A percentile compares a stretch with the other conserved stretches of the same genome.
Evolutionary conservation across 2,797 vertebrate species (phyloP).

Genomic region (Aulostomus chinensis): DNA sequence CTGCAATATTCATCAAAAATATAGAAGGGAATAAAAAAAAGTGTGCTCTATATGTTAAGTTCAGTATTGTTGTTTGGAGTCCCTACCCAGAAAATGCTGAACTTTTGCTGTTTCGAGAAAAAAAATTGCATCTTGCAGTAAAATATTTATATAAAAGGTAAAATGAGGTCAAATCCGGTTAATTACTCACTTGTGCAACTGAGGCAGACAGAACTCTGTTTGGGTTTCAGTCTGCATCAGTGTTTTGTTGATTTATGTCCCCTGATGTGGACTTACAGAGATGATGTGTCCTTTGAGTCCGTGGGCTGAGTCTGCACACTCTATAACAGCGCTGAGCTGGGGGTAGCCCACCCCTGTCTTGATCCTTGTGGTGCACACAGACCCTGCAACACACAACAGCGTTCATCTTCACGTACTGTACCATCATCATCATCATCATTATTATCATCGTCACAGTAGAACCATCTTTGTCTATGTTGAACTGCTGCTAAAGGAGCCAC

Average conservation of each 20-base stretch:
- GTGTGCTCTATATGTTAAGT: no score
- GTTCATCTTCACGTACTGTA: neutral
- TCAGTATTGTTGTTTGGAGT: no score
- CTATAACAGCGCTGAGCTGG: slow-evolving; percentile 97
- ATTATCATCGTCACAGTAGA: no score
- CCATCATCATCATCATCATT: no score
- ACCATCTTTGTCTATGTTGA: neutral
- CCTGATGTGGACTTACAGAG: slow-evolving; percentile 84
- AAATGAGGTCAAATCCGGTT: no score
- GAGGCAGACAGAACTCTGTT: neutral
- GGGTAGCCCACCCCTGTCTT: slow-evolving; percentile 99
- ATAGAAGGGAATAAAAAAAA: no score
- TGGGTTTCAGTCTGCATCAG: neutral
- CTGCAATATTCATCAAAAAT: no score
- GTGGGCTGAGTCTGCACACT: slow-evolving; percentile 97
- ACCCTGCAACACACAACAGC: slow-evolving; percentile 79
- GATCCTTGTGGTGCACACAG: slow-evolving; percentile 97
- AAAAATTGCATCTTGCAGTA: no score
- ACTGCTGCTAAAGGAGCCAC: neutral
- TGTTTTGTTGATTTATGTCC: neutral
- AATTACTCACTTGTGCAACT: neutral
- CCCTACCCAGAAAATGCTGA: no score
- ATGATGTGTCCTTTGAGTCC: slow-evolving; percentile 98
- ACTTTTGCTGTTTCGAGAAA: no score
- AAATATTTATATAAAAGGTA: no score